Percentiles rank a stretch among this genome's conserved stretches.
Evolutionary conservation across 2,888 invertebrate species (phyloP).

Genomic region (Elegia similella): DNA sequence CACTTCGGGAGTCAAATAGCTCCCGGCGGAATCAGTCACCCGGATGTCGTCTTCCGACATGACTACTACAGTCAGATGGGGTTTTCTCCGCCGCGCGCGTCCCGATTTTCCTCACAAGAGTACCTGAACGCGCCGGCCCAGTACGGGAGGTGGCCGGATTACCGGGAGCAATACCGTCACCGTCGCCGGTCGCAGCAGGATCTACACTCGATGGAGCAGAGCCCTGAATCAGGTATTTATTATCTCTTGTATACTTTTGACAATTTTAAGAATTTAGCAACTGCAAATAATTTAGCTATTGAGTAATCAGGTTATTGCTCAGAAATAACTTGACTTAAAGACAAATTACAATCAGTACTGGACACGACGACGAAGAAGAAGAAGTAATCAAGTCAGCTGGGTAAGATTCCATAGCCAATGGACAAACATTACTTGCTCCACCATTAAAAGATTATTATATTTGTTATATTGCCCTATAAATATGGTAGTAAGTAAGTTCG

Average conservation of each 20-base stretch:
- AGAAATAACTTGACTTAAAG: no score
- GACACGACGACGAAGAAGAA: no score
- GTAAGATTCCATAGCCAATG: no score
- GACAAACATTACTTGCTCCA: no score
- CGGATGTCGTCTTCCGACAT: conserved; percentile 72
- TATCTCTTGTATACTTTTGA: not conserved
- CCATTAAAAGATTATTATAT: no score
- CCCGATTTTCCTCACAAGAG: conserved; percentile 76
- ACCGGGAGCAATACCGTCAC: conserved; percentile 69
- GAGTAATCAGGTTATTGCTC: no score
- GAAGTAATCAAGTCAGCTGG: no score
- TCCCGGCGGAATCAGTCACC: conserved; percentile 63
- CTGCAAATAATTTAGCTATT: no score
- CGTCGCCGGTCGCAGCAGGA: conserved; percentile 76
- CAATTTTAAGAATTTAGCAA: no score
- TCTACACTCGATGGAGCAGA: conserved; percentile 68
- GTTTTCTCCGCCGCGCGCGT: conserved; percentile 64
- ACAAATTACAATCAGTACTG: no score
- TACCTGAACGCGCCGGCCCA: conserved; percentile 70
- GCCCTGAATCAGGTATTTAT: conserved; percentile 66
- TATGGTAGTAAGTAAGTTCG: no score
- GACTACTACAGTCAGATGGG: conserved; percentile 69
- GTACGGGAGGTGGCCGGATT: conserved; percentile 70
- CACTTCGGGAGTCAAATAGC: conserved; percentile 69
- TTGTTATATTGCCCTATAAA: no score